phyloP scores from a whole-genome alignment of 2,888 invertebrate genomes.

The Dyspetes luteomarginatus region DNA sequence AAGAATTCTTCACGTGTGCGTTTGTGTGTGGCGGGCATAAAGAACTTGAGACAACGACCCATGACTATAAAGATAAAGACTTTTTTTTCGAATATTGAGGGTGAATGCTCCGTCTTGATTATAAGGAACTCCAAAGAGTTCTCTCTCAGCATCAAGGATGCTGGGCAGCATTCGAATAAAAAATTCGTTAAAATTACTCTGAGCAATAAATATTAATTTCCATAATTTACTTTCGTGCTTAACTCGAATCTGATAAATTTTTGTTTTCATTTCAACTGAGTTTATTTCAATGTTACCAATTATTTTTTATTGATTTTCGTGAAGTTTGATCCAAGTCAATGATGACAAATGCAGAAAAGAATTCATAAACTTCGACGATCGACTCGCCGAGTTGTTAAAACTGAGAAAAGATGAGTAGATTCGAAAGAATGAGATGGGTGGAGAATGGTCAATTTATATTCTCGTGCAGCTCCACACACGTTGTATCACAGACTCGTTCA shows the following conservation, averaged over 20 bases:
- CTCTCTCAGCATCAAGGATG: neutral
- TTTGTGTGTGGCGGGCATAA: conserved; percentile 78
- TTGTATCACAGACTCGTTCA: conserved; percentile 2
- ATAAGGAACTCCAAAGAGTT: neutral
- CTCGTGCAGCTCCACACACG: neutral
- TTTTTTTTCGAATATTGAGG: conserved; percentile 30
- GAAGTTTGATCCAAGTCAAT: neutral
- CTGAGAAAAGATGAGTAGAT: conserved; percentile 54
- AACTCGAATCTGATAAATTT: neutral
- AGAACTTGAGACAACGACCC: conserved; percentile 82
- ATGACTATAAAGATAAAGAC: conserved; percentile 82
- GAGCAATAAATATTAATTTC: too few species aligned
- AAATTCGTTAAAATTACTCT: neutral
- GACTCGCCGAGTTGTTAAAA: conserved; percentile 65
- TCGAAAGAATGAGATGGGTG: conserved; percentile 6
- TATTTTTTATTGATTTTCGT: neutral
- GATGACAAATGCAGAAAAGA: conserved; percentile 28
- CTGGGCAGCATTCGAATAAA: neutral
- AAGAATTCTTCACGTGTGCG: neutral
- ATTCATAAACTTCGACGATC: conserved; percentile 38
- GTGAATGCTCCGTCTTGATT: neutral
- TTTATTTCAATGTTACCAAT: too few species aligned
- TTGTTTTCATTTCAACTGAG: neutral
- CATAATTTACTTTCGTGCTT: too few species aligned
- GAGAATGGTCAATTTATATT: conserved; percentile 39